Base-by-base conservation (phyloP, 2,113 vertebrate species). In the Cyanistes caeruleus region DNA sequence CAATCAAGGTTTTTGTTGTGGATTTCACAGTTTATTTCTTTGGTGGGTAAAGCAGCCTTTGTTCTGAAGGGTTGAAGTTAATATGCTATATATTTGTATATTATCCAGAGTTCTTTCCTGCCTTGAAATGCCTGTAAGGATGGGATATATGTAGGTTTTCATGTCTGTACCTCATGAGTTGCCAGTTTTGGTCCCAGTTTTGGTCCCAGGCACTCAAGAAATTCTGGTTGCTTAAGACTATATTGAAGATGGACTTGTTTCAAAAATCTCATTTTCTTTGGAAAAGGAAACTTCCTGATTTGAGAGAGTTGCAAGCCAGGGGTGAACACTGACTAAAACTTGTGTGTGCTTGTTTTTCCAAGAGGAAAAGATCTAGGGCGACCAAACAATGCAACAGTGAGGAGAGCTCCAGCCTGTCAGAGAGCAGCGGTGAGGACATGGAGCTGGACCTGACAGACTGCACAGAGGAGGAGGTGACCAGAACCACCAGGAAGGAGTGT, bases 361-460 rank as follows among this genome's bases (percentile, higher is more conserved):
- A 84, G 62, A 79, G 81, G 78, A 96, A 93, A 84, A 84, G 21
- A 62, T 87, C 52, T 39, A 9, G 39, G 24, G 51, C 7, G 7
- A 6, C 10, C 27, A 96, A 85, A 64, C 48, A 30, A 8, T 88
- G 3, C 68, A 96, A 48, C 0, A 0, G 3, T 8, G 21, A 80
- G 17, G 80, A 67, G 15, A 95, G 82, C 27, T 91, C 52, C 75
- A 91, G 63, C 81, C 35, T 48, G 13, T 86, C 93, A 2, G 97
- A 96, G 58, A 95, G 89, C 13, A 89, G 88, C 93, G 96, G 95
- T 1, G 97, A 97, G 43, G 96, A 96, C 12, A 9, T 90, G 0
- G 97, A 98, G 25, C 49, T 90, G 17, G 92, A 97, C 14, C 43
- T 83, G 24, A 2, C 90, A 30, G 80, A 97, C n/a, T 84, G 39